Conservation (phyloP, 1,140 invertebrate species). For the Lordiphosa collinella region DNA sequence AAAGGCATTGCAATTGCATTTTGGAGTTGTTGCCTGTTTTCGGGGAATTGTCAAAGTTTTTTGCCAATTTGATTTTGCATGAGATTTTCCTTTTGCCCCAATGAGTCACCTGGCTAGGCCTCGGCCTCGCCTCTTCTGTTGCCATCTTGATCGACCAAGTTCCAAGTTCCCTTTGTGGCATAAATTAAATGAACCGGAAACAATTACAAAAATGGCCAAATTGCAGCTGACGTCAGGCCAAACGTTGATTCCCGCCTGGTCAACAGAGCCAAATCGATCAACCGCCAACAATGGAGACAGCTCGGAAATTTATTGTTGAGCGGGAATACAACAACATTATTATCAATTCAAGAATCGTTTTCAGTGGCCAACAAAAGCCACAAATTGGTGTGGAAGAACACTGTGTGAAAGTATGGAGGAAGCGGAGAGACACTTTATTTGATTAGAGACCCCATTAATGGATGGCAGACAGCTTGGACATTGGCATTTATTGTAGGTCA, state of each 20-base stretch:
- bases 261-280: slow-evolving; percentile 21
- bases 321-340: slow-evolving; percentile 20
- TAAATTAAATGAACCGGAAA: slow-evolving; percentile 38
- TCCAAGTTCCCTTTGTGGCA: slow-evolving; percentile 14
- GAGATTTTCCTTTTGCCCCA: not conserved
- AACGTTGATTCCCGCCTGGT: slow-evolving; percentile 40
- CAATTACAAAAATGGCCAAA: slow-evolving; percentile 72
- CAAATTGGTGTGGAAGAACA: slow-evolving; percentile 7
- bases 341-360: slow-evolving; percentile 69
- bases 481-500: too few relatives aligned
- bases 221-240: slow-evolving; percentile 35
- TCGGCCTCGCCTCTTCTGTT: not conserved
- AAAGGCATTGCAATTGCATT: slow-evolving; percentile 68
- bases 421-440: too few relatives aligned
- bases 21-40: slow-evolving; percentile 3
- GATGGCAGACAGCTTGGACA: too few relatives aligned
- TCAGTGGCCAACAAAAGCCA: slow-evolving; percentile 15
- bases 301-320: slow-evolving; percentile 53
- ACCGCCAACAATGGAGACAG: slow-evolving; percentile 17
- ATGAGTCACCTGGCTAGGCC: not conserved
- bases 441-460: too few relatives aligned
- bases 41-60: slow-evolving; percentile 52
- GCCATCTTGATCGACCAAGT: not conserved
- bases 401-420: slow-evolving; percentile 1
- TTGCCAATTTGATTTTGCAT: slow-evolving; percentile 22